Evolutionary conservation across 64 coral and sea anemone genomes (phyloP).

Genomic region (Stichodactyla helianthus): DNA sequence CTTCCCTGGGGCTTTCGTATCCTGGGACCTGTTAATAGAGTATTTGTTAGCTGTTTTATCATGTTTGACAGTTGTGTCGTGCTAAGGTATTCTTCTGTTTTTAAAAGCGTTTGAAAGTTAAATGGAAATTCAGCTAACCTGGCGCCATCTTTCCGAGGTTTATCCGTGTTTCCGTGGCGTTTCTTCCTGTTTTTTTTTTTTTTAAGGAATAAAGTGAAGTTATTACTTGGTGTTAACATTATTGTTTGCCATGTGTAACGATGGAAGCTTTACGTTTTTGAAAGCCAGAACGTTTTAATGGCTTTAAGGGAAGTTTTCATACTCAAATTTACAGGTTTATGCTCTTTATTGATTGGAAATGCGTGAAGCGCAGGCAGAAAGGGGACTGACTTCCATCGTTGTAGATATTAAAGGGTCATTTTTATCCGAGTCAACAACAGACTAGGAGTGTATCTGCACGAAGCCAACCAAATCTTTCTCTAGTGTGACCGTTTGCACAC

Average conservation of each 20-base stretch:
- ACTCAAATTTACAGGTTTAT: not conserved
- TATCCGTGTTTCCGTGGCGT: not conserved
- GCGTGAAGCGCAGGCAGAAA: not conserved
- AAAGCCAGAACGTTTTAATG: not conserved
- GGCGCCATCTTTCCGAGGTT: not conserved
- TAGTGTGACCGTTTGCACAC: not conserved
- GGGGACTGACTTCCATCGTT: not conserved
- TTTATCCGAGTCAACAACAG: not conserved
- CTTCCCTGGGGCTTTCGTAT: not conserved
- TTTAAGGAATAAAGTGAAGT: not conserved
- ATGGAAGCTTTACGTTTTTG: not conserved
- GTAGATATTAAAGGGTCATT: not conserved
- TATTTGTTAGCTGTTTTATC: not conserved
- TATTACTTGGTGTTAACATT: not conserved
- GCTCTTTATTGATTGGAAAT: not conserved
- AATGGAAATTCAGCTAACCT: not conserved
- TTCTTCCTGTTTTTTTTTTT: not conserved
- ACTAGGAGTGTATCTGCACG: not conserved
- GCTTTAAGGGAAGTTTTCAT: not conserved
- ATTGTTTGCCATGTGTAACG: not conserved
- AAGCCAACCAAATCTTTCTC: not conserved
- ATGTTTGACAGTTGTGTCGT: not conserved
- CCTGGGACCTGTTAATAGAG: not conserved
- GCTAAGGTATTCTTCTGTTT: not conserved
- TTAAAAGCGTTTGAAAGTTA: slow-evolving; percentile 1